Conservation (phyloP, 37 sponge, comb jelly and placozoan genomes). For the Eunapius fragilis region DNA sequence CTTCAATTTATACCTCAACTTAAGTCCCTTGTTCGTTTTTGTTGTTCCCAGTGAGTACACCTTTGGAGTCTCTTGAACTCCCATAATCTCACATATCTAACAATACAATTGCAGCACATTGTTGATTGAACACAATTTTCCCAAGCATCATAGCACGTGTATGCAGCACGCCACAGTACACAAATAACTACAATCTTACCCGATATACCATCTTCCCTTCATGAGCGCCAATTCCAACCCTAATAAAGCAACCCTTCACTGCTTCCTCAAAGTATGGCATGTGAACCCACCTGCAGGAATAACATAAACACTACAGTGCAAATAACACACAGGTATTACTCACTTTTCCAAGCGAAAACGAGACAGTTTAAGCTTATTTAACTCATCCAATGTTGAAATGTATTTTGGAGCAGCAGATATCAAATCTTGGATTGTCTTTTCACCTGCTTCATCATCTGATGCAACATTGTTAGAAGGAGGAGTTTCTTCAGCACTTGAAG, state of each 20-base stretch:
- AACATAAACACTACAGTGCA: not conserved
- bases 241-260: constrained; percentile 84
- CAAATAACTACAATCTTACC: constrained; percentile 32
- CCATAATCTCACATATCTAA: constrained; percentile 87
- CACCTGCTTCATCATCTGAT: constrained; percentile 63
- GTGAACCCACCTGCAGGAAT: constrained; percentile 75
- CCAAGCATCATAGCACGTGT: not conserved
- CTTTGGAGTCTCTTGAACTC: constrained; percentile 85
- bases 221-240: constrained; percentile 95
- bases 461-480: constrained; percentile 29
- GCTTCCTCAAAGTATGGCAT: constrained; percentile 96
- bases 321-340: constrained; percentile 13
- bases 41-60: constrained; percentile 86
- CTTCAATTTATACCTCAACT: constrained; percentile 59
- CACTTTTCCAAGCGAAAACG: constrained; percentile 91
- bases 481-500: constrained; percentile 13
- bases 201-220: constrained; percentile 93
- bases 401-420: not conserved
- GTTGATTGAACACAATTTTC: not conserved
- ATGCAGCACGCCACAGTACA: not conserved
- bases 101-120: not conserved
- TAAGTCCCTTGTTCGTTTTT: constrained; percentile 89
- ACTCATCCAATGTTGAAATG: constrained; percentile 55
- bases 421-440: constrained; percentile 19
- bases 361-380: constrained; percentile 88